A percentile compares a stretch with the other conserved stretches of the same genome.
Conservation (phyloP, 1,140 invertebrate species). For the Cardiocondyla obscurior region DNA sequence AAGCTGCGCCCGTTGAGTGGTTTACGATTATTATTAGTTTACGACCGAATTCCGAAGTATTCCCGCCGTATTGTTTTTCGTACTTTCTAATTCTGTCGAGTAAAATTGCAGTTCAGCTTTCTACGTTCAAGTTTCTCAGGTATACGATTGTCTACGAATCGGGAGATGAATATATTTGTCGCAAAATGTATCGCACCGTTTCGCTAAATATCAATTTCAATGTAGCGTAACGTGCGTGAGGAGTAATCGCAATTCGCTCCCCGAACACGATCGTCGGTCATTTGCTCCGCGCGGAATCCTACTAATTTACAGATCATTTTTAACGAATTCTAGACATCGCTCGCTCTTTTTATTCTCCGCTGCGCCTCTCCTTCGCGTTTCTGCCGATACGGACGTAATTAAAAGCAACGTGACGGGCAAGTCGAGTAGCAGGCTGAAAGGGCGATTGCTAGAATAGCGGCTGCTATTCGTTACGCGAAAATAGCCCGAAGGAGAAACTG, state of each 20-base stretch:
- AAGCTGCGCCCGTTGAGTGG: neutral
- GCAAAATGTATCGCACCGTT: neutral
- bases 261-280: conserved; percentile 45
- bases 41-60: conserved; percentile 16
- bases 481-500: conserved; percentile 1
- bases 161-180: neutral
- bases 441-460: conserved; percentile 40
- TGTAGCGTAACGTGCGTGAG: neutral
- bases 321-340: conserved; percentile 48
- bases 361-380: conserved; percentile 38
- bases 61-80: conserved; percentile 10
- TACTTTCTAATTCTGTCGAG: conserved; percentile 27
- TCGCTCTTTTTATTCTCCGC: neutral
- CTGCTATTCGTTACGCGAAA: conserved; percentile 67
- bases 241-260: neutral
- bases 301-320: conserved; percentile 39
- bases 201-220: neutral
- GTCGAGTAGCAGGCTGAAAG: conserved; percentile 52
- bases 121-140: neutral
- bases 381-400: conserved; percentile 61
- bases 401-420: conserved; percentile 68
- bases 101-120: neutral
- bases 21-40: conserved; percentile 22
- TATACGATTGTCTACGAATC: neutral
- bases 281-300: conserved; percentile 39